Evolutionary conservation across 2,888 invertebrate genomes (phyloP).

Genomic region (Xanthia icteritia): DNA sequence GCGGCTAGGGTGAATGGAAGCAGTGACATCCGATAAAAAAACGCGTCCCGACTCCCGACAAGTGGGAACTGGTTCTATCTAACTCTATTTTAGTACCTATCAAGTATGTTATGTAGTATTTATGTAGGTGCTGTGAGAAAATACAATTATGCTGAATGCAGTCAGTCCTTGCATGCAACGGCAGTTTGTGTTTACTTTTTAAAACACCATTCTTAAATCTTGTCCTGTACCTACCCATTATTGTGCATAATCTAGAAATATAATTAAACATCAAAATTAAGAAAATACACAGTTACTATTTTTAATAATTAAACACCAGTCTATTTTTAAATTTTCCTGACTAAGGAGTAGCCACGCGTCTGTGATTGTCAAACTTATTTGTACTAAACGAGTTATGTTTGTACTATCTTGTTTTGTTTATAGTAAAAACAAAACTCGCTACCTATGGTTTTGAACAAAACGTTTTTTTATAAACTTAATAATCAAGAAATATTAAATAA

Average conservation of each 20-base stretch:
- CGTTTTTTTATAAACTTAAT: not conserved
- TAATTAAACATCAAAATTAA: not conserved
- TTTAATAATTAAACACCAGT: not conserved
- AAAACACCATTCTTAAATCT: not conserved
- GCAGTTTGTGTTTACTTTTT: conserved; percentile 9
- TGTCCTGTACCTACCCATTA: not conserved
- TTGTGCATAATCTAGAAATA: not conserved
- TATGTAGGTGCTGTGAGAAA: not conserved
- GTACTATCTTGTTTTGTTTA: too few relatives aligned
- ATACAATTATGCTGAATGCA: not conserved
- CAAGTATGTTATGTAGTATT: not conserved
- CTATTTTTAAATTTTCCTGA: not conserved
- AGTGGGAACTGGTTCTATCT: not conserved
- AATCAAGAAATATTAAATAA: not conserved
- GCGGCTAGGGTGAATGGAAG: not conserved
- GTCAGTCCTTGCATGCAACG: too few relatives aligned
- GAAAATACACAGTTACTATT: not conserved
- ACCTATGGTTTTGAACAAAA: not conserved
- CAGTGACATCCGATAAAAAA: not conserved
- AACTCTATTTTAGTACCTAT: not conserved
- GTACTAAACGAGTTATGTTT: not conserved
- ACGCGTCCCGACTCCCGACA: not conserved
- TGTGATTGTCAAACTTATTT: conserved; percentile 4
- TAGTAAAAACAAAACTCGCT: too few relatives aligned
- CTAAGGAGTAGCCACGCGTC: not conserved